Evolutionary conservation across 1,140 invertebrate species (phyloP).

Genomic region (Musca vetustissima): DNA sequence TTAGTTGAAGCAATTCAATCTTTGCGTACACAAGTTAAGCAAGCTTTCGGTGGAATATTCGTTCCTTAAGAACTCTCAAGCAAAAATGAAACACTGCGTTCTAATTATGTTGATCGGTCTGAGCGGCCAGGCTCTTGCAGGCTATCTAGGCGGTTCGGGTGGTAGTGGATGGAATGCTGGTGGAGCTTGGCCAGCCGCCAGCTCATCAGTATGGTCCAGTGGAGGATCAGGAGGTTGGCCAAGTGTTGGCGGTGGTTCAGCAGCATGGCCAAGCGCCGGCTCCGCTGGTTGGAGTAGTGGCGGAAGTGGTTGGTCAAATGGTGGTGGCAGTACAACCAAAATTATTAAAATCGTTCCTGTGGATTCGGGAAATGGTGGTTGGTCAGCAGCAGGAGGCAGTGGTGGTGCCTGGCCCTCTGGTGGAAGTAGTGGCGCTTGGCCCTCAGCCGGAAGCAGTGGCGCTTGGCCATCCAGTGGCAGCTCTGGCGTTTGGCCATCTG

Average conservation of each 20-base stretch:
- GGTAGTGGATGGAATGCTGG: conserved; percentile 23
- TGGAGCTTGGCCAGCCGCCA: conserved; percentile 11
- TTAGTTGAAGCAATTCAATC: conserved; percentile 27
- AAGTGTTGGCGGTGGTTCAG: conserved; percentile 26
- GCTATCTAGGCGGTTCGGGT: conserved; percentile 25
- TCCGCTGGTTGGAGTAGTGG: conserved; percentile 26
- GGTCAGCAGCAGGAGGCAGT: conserved; percentile 22
- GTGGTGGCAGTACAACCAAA: conserved; percentile 21
- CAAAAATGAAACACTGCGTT: conserved; percentile 20
- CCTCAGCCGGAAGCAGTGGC: conserved; percentile 32
- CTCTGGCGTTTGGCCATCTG: conserved; percentile 29
- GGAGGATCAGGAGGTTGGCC: conserved; percentile 20
- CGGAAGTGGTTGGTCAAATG: conserved; percentile 26
- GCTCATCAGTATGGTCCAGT: neutral
- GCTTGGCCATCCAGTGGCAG: conserved; percentile 27
- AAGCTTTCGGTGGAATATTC: neutral
- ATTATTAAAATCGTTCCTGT: neutral
- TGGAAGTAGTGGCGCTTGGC: too few relatives aligned
- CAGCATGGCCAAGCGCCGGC: conserved; percentile 22
- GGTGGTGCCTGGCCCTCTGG: conserved; percentile 34
- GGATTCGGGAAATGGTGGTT: conserved; percentile 24
- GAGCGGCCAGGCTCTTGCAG: conserved; percentile 25
- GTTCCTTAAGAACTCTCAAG: neutral
- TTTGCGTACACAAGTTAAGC: conserved; percentile 2
- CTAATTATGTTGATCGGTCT: conserved; percentile 14